Evolutionary conservation across 2,888 invertebrate genomes (phyloP), one percentile per base, ranked within the genome.

Genomic region (Drosophila silvestris): DNA sequence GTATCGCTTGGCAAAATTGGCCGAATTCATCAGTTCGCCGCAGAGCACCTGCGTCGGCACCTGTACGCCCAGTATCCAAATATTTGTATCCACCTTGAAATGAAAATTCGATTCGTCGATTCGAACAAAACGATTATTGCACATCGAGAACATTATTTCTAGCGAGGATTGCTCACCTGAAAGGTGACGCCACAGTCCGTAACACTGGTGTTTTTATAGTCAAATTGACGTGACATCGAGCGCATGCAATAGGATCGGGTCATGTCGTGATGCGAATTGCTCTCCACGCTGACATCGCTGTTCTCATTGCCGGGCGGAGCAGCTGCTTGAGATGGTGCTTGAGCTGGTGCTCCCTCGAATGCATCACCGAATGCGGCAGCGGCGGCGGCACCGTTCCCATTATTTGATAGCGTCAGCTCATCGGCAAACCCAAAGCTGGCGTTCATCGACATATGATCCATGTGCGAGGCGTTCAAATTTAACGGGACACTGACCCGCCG

Each of bases 101-200:
- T 16, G 54, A 14, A 37, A 37, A 9, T 6, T 30, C 1, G 4
- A 12, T 26, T 53, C 10, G 3, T 26, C 28, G 28, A 28, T 3
- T 28, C 28, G 28, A 28, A 33, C 5, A 41, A 37, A 56, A 56
- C 6, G 12, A 22, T 35, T 35, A 12, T 39, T 22, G 44, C 22
- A 44, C 44, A 44, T 44, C 12, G 12, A 22, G 44, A 44, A 22
- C 35, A 35, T 35, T 16, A 5, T 28, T 28, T 26, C 28, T 14
- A 10, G 19, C 1, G 16, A 32, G 28, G 14, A 14, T 5, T 14
- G 19, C 67, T 3, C 32, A 77, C 79, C 79, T 79, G 96, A 92
- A 97, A 97, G 4, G 97, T 96, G 35, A 97, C 95, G 19, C 96
- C 96, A 91, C 96, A 96, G 92, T 97, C 97, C 57, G 97, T 94